A percentile compares a stretch with the other conserved stretches of the same genome.
phyloP scores from a whole-genome alignment of 1,140 invertebrate genomes.

The Temnothorax curvispinosus region DNA sequence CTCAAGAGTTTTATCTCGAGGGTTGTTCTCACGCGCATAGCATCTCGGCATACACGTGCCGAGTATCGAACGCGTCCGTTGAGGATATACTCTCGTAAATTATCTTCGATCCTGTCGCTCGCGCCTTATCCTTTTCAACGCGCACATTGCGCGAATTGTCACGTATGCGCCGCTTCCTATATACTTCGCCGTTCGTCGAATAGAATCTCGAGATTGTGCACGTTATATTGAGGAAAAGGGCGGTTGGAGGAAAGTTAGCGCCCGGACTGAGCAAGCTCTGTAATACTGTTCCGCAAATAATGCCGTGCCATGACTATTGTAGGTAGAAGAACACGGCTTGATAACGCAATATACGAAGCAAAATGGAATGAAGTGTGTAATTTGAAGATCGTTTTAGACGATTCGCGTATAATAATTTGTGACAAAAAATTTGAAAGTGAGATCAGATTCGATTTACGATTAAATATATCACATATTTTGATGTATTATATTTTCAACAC shows the following conservation, averaged over 20 bases:
- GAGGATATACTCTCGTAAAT: not conserved
- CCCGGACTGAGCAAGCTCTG: constrained; percentile 10
- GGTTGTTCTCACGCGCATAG: not conserved
- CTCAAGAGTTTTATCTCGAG: not conserved
- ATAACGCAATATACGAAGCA: not conserved
- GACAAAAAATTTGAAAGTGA: not conserved
- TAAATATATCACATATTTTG: not conserved
- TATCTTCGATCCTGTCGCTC: not conserved
- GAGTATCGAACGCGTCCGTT: not conserved
- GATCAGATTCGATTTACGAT: not conserved
- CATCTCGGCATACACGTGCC: not conserved
- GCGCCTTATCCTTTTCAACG: not conserved
- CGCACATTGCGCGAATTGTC: not conserved
- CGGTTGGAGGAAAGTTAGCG: not conserved
- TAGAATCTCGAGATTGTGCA: constrained; percentile 21
- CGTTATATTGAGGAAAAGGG: not conserved
- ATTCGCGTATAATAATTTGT: not conserved
- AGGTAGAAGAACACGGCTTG: not conserved
- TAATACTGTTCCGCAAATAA: constrained; percentile 34
- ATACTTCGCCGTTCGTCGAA: not conserved
- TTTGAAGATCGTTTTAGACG: not conserved
- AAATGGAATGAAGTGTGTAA: not conserved
- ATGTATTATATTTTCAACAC: not conserved
- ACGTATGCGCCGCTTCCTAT: not conserved
- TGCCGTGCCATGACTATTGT: not conserved